Conservation (phyloP, 2,888 invertebrate genomes). For the Diadegma fenestrale region DNA sequence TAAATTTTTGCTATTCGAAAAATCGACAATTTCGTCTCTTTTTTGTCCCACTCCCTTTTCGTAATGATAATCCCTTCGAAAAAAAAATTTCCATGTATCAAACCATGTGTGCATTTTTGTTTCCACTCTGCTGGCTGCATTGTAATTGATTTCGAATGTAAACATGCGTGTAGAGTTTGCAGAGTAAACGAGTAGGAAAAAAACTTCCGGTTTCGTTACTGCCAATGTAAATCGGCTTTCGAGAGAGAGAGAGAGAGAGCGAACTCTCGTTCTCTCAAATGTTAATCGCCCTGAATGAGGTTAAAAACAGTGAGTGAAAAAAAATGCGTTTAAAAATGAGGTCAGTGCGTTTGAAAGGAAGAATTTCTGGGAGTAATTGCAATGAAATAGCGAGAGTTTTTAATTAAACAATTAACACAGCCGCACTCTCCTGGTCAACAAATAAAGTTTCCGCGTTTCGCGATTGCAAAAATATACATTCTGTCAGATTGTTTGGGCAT, state of each 20-base stretch:
- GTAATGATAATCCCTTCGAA: background rate
- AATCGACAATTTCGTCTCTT: too few species aligned
- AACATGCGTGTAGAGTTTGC: conserved; percentile 11
- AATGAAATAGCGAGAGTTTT: background rate
- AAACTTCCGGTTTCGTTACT: background rate
- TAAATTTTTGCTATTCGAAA: too few species aligned
- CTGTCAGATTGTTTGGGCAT: background rate
- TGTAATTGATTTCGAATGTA: conserved; percentile 8
- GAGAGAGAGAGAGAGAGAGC: background rate
- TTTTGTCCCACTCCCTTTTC: background rate
- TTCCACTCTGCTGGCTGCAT: background rate
- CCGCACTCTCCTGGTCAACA: background rate
- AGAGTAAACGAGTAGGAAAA: conserved; percentile 14
- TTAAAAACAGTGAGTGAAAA: conserved; percentile 8
- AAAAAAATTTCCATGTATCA: background rate
- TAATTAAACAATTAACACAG: background rate
- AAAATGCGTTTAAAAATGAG: background rate
- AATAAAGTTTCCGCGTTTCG: background rate
- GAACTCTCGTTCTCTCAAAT: background rate
- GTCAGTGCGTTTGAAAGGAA: background rate
- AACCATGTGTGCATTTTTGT: background rate
- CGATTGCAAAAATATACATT: background rate
- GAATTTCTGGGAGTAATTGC: background rate
- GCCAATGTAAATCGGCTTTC: conserved; percentile 6
- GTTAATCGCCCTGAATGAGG: conserved; percentile 3